Evolutionary conservation across 64 coral and sea anemone genomes (phyloP).

Genomic region (Dendrophyllia cribrosa): DNA sequence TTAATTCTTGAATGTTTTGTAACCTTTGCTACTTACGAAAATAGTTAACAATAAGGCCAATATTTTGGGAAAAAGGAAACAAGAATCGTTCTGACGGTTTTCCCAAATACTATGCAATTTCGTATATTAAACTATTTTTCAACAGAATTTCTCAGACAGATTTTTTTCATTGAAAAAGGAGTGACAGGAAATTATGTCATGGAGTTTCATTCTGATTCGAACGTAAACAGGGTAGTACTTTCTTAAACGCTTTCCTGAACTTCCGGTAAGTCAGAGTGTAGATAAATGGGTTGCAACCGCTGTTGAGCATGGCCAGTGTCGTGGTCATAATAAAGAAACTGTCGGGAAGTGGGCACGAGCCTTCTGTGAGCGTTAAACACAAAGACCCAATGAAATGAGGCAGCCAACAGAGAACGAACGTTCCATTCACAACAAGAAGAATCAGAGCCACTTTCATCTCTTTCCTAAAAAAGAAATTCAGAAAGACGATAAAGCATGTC

Average conservation of each 20-base stretch:
- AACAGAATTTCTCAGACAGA: too few species aligned
- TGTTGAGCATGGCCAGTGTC: conserved; percentile 76
- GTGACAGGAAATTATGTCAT: too few species aligned
- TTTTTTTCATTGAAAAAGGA: too few species aligned
- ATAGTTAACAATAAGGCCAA: too few species aligned
- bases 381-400: conserved; percentile 71
- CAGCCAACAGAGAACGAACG: conserved; percentile 62
- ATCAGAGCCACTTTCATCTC: conserved; percentile 70
- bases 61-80: too few species aligned
- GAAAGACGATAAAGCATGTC: too few species aligned
- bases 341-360: conserved; percentile 65
- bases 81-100: too few species aligned
- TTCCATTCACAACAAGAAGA: conserved; percentile 69
- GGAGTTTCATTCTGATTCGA: not conserved
- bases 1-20: too few species aligned
- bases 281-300: conserved; percentile 74
- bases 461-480: conserved; percentile 22
- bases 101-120: too few species aligned
- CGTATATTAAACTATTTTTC: too few species aligned
- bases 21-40: too few species aligned
- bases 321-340: conserved; percentile 75
- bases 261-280: conserved; percentile 56
- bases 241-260: conserved; percentile 43
- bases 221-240: conserved; percentile 16
- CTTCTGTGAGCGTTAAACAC: conserved; percentile 45